Base-by-base conservation (phyloP, 2,888 invertebrate genomes). In the Hydroisotoma schaefferi region DNA sequence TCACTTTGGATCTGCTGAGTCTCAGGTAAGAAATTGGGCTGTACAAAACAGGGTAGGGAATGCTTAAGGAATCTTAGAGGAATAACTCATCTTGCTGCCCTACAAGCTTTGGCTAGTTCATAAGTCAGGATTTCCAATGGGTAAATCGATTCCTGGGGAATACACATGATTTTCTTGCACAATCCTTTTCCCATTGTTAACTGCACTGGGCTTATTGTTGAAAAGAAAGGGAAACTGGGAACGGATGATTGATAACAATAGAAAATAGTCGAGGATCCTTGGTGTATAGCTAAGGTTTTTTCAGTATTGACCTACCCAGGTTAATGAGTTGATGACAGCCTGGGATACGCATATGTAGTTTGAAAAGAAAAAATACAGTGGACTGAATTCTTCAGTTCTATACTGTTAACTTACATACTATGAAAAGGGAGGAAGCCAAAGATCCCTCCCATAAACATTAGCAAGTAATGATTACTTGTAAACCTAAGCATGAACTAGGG, bases 1-100 rank as follows among this genome's bases (percentile, higher is more conserved):
- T 62, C 67, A 67, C 47, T 67, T 67, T 54, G 67, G 62, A 25
- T 29, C 64, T 20, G 40, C 55, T 46, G 64, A 61, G 48, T 64
- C 67, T 51, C 67, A 63, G 57, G 60, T 60, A 57, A 48, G 29
- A 15, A 27, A 18, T 22, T 29, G 25, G 27, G 18, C 33, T 33
- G 33, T 33, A 8, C n/a, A n/a, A n/a, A n/a, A n/a, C n/a, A n/a
- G n/a, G n/a, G n/a, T n/a, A n/a, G n/a, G n/a, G n/a, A n/a, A n/a
- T n/a, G n/a, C n/a, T n/a, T n/a, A n/a, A n/a, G n/a, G n/a, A n/a
- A n/a, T n/a, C n/a, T n/a, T n/a, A n/a, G n/a, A n/a, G n/a, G n/a
- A n/a, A n/a, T n/a, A n/a, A n/a, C n/a, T n/a, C n/a, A n/a, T n/a
- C n/a, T n/a, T n/a, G n/a, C n/a, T n/a, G n/a, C n/a, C n/a, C n/a